Base-by-base conservation (phyloP, 2,797 vertebrate species). In the Pteronotus mesoamericanus region DNA sequence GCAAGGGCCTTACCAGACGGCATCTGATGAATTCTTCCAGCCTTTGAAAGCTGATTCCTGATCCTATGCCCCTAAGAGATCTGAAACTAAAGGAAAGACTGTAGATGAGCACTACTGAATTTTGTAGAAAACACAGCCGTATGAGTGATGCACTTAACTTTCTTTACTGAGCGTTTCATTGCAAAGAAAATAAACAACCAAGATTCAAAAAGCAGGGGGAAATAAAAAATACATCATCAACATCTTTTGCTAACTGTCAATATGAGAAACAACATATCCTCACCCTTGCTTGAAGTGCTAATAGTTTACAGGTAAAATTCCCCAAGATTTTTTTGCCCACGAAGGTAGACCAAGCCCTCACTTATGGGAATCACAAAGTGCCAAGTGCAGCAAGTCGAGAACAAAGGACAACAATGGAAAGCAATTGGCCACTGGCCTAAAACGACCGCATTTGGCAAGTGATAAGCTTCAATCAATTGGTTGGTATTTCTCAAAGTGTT, bases 11-110 rank as follows among this genome's bases (percentile, higher is more conserved):
- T 14, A 93, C 66, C 64, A 86, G 37, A 71, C 69, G 51, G 37
- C 51, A 77, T 68, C 57, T 96, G 78, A 95, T 94, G 34, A 86
- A 48, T 84, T 94, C 92, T 92, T 93, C 74, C 86, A 92, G 57
- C 18, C 55, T 95, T 94, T 84, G 53, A 96, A 95, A 96, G 88
- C 53, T 61, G 44, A 96, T 95, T 97, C 46, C 75, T 94, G 57
- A 86, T 66, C 92, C 66, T 46, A 16, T 82, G 72, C 74, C 96
- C 85, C 37, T 48, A 79, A 95, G 85, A 95, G 21, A 46, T 55
- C 55, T 94, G 55, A 94, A 96, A 94, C 82, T 86, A 96, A 94
- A 96, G 75, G 22, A 24, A 84, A 84, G 59, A 16, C 59, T 34
- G 16, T 34, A 34, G 39, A 86, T 72, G 59, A 89, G 69, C 57